These are phyloP conservation scores for Nephotettix cincticeps DNA, from an alignment of 1,140 invertebrate species.

Conservation along the genomic window DNA sequence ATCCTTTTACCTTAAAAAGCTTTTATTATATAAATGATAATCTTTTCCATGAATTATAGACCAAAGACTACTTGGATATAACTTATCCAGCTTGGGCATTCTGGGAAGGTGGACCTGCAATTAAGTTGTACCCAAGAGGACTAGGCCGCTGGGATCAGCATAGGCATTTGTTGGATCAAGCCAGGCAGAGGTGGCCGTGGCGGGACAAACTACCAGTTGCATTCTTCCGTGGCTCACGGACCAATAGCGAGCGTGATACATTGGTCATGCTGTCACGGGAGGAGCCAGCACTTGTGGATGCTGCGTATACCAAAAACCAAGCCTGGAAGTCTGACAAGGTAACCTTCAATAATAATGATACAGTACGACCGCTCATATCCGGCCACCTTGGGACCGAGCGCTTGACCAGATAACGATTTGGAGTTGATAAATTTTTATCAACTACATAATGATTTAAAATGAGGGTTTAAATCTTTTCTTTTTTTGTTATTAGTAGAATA, in stretches of 20 bases:
- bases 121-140: conserved; percentile 87
- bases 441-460: no score
- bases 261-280: conserved; percentile 83
- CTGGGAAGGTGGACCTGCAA: conserved; percentile 96
- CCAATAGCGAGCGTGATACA: conserved; percentile 85
- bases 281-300: conserved; percentile 79
- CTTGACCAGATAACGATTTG: no score
- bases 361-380: no score
- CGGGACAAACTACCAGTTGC: conserved; percentile 69
- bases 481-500: no score
- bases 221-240: conserved; percentile 94
- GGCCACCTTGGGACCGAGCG: no score
- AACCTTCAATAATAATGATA: no score
- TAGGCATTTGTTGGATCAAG: conserved; percentile 66
- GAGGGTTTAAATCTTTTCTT: no score
- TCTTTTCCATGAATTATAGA: no score
- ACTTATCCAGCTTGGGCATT: conserved; percentile 98
- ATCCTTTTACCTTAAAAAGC: background rate
- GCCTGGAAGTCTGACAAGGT: conserved; percentile 92
- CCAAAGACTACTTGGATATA: conserved; percentile 82
- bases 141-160: conserved; percentile 91
- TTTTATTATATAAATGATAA: conserved; percentile 27
- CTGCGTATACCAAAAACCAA: conserved; percentile 97
- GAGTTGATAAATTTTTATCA: no score
- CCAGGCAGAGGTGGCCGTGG: conserved; percentile 74